Evolutionary conservation across 2,113 vertebrate species (phyloP).

Genomic region (Chelonoidis abingdonii): DNA sequence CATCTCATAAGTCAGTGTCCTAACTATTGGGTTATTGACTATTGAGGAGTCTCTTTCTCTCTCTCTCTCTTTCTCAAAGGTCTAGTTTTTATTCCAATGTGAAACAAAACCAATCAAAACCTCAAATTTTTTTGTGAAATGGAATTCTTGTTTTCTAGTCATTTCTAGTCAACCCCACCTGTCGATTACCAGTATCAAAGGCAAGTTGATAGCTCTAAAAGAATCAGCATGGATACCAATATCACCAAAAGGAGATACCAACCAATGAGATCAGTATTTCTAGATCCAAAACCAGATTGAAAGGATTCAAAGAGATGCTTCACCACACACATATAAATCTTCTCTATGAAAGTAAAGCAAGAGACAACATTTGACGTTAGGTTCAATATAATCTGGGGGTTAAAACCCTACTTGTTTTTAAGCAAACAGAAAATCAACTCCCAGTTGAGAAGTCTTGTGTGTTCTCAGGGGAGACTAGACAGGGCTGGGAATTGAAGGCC

Average conservation of each 20-base stretch:
- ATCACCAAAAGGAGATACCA: background rate
- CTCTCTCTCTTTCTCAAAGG: background rate
- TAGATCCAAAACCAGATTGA: background rate
- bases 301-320: background rate
- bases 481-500: background rate
- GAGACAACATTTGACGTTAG: background rate
- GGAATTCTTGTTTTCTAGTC: constrained; percentile 4
- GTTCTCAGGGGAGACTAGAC: background rate
- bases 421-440: background rate
- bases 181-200: background rate
- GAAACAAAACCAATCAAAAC: background rate
- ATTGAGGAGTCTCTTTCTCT: background rate
- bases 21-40: background rate
- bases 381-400: background rate
- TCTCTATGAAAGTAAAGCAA: background rate
- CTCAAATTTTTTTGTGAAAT: background rate
- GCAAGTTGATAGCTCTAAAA: background rate
- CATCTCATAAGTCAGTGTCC: background rate
- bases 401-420: background rate
- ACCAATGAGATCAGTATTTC: background rate
- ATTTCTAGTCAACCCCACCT: background rate
- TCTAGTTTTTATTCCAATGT: background rate
- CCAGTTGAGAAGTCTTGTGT: background rate
- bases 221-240: background rate
- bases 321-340: background rate